A percentile compares a stretch with the other conserved stretches of the same genome.
Evolutionary conservation across 2,888 invertebrate genomes (phyloP).

Genomic region (Eupithecia tripunctaria): DNA sequence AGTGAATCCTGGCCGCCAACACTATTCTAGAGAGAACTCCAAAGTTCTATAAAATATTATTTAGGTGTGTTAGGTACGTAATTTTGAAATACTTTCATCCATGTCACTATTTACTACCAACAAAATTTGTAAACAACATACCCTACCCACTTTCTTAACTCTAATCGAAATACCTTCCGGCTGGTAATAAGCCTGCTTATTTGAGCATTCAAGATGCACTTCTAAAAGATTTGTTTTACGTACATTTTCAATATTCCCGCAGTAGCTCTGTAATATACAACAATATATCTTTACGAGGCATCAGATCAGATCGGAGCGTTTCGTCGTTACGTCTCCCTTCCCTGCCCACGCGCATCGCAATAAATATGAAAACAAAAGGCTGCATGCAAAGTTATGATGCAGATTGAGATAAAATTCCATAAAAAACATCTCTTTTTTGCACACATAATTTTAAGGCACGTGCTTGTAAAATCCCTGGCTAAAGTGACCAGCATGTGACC

Average conservation of each 20-base stretch:
- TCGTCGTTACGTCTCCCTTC: conserved; percentile 28
- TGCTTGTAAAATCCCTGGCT: conserved; percentile 47
- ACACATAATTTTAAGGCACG: conserved; percentile 25
- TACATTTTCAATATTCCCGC: conserved; percentile 4
- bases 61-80: too few species aligned
- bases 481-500: background rate
- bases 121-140: too few species aligned
- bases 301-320: conserved; percentile 41
- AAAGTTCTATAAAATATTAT: too few species aligned
- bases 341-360: conserved; percentile 36
- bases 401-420: conserved; percentile 52
- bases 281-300: conserved; percentile 40
- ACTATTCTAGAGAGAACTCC: background rate
- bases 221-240: background rate
- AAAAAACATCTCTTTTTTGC: conserved; percentile 50
- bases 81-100: too few species aligned
- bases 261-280: conserved; percentile 9
- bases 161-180: too few species aligned
- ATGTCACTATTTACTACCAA: too few species aligned
- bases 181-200: background rate
- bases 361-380: conserved; percentile 52
- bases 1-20: background rate
- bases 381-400: conserved; percentile 58
- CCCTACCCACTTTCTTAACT: background rate
- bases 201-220: background rate